Evolutionary conservation across 1,140 invertebrate genomes (phyloP).

Genomic region (Mizuhopecten yessoensis): DNA sequence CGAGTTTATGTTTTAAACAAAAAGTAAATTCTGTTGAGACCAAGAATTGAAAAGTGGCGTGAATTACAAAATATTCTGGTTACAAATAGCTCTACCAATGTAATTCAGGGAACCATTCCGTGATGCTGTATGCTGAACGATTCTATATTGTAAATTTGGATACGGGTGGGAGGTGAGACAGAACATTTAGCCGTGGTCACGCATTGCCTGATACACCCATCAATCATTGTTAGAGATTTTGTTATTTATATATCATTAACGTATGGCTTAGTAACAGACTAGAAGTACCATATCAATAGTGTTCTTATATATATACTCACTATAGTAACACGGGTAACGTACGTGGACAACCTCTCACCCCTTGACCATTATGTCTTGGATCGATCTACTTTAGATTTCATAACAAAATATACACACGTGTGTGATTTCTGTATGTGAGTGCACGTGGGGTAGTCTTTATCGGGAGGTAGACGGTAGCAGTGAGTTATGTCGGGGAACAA

Average conservation of each 20-base stretch:
- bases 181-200: too few species aligned
- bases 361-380: not conserved
- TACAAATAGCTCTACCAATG: too few species aligned
- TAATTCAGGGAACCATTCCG: too few species aligned
- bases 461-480: not conserved
- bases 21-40: too few species aligned
- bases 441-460: not conserved
- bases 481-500: not conserved
- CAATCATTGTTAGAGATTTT: too few species aligned
- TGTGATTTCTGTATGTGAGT: too few species aligned
- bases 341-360: not conserved
- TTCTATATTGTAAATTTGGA: not conserved
- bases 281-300: not conserved
- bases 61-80: too few species aligned
- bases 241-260: not conserved
- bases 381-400: constrained; percentile 7
- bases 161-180: constrained; percentile 1
- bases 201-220: too few species aligned
- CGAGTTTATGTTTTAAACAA: too few species aligned
- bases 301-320: not conserved
- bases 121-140: too few species aligned
- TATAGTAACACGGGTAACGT: not conserved
- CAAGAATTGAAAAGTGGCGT: too few species aligned
- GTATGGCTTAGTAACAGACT: not conserved
- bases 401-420: constrained; percentile 28